Base-by-base conservation (phyloP, 2,797 vertebrate species). In the Austrolebias charrua region DNA sequence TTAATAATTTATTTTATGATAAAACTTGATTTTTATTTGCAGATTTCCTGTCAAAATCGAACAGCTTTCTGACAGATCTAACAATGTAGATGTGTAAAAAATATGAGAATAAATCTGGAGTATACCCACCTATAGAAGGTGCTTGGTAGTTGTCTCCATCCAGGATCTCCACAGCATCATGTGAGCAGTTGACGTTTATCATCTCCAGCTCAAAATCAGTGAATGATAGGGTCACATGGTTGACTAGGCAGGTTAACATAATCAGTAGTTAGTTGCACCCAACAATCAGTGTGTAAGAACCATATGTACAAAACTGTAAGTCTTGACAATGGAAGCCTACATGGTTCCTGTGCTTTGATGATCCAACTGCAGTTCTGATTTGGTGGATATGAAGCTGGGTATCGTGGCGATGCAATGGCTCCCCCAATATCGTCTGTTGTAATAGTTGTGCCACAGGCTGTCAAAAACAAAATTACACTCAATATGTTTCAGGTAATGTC, bases 341-440 rank as follows among this genome's bases (percentile, higher is more conserved):
- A 96, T 81, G 96, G 96, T 81, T 96, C 94, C 68, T 93, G 92
- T 58, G 95, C 94, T 67, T 70, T 88, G 85, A 99, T 93, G 78
- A 95, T 95, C 97, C 97, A 99, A 65, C 92, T 95, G 82, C 97
- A 99, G 87, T 95, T 95, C 85, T 94, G 93, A 89, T 95, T 93
- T 81, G 89, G n/a, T 16, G 92, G 93, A 75, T 99, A 98, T 4
- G 43, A 71, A 76, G 74, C 83, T 43, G 96, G 96, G 89, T 95
- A 98, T 42, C 89, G 83, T n/a, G 96, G 96, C 10, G 96, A 97
- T 71, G 93, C 89, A 82, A 99, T 92, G 48, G 89, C 86, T n/a
- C 93, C 93, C 20, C 94, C 95, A 31, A 71, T 64, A 35, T 94
- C 83, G 54, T 93, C 88, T 11, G 93, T 83, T 56, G 86, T 42